Evolutionary conservation across 1,140 invertebrate species (phyloP), one percentile per base, ranked within the genome.

Genomic region (Calliopsis andreniformis): DNA sequence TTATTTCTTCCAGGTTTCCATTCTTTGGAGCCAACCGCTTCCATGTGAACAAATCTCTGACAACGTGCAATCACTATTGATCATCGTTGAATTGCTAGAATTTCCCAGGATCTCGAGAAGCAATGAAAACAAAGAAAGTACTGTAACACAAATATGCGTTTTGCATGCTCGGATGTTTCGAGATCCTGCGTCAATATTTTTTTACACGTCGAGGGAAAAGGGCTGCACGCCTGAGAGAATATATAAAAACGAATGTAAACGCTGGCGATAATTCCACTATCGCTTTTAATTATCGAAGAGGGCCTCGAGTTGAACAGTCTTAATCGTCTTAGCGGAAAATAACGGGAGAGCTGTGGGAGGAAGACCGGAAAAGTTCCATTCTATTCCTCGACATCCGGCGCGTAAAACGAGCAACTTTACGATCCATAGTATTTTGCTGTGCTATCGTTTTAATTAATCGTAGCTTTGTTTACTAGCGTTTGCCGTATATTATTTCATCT

Each of bases 21-120:
- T 43, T 62, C 45, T 23, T 23, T 23, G n/a, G 3, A 3, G 35
- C 35, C 35, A 92, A n/a, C 94, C 94, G 85, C 93, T 94, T 84
- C 93, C 93, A n/a, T 93, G 94, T 35, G 94, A 89, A 61, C 89
- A 90, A 56, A 94, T 87, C 49, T 85, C 78, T 4, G 91, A 88
- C 68, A 93, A 84, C 12, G 89, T 85, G 72, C 93, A 94, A 14
- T 90, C 84, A 14, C 88, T 80, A 66, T 91, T 88, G 25, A 94
- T 86, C 91, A 91, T 32, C 90, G 88, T 39, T 94, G 92, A 73
- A 73, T 91, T 91, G 20, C 87, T 79, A 12, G 94, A 85, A 3
- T 92, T 92, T 83, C 87, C 90, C 0, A 92, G 90, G 3, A 90
- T 81, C 32, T 83, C 79, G 86, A 88, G 64, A 16, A 45, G 79